Percentiles rank a stretch among this genome's conserved stretches.
These are phyloP conservation scores for Mormyrus proboscirostris DNA, from an alignment of 2,797 vertebrate species.

Conservation along the genomic window DNA sequence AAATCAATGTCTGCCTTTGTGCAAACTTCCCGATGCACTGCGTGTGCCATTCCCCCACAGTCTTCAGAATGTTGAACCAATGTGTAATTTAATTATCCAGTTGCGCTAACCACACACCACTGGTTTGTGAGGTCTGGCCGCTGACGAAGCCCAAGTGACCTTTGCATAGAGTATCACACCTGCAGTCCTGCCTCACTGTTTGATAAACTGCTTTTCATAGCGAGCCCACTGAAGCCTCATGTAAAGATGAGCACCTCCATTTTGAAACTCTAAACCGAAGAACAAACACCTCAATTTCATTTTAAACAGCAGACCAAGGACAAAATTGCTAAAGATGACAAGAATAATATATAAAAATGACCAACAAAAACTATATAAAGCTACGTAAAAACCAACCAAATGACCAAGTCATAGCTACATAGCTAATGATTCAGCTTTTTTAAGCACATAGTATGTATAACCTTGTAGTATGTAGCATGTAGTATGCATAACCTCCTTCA, in stretches of 20 bases:
- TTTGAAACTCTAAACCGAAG: not conserved
- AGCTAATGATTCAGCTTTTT: conserved; percentile 28
- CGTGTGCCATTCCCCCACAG: conserved; percentile 14
- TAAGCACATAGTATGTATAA: not conserved
- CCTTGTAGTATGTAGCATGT: not conserved
- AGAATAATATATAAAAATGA: conserved; percentile 14
- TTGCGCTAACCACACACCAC: not conserved
- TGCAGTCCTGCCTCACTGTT: not conserved
- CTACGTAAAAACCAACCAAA: conserved; percentile 5
- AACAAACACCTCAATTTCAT: not conserved
- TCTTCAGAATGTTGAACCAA: conserved; percentile 15
- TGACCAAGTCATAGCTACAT: conserved; percentile 13
- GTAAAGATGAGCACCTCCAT: not conserved
- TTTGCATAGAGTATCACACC: not conserved
- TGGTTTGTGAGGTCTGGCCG: conserved; percentile 5
- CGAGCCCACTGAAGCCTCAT: not conserved
- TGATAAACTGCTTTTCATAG: conserved; percentile 2
- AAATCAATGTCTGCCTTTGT: conserved; percentile 21
- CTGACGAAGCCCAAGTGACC: conserved; percentile 2
- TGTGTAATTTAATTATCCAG: conserved; percentile 30
- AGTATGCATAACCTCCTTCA: not conserved
- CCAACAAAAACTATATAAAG: not conserved
- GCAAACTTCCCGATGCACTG: not conserved
- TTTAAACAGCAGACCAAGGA: not conserved
- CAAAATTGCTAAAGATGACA: not conserved